Evolutionary conservation across 2,113 vertebrate genomes (phyloP).

Genomic region (Cinclus cinclus): DNA sequence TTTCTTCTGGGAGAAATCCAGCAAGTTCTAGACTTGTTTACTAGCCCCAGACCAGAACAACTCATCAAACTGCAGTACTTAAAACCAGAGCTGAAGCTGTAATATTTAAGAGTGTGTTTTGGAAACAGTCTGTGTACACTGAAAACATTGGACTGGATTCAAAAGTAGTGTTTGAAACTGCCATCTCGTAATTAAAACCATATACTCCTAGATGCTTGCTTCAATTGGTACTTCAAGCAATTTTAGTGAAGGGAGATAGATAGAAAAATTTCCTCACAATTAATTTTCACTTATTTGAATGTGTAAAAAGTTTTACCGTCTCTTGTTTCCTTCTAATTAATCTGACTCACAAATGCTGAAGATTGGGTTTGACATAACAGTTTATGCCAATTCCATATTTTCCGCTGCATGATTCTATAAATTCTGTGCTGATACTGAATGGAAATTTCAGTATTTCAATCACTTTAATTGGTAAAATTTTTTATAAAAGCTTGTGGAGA

Average conservation of each 20-base stretch:
- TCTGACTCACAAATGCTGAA: constrained; percentile 31
- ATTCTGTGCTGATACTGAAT: neutral
- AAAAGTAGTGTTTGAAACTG: constrained; percentile 34
- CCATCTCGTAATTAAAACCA: constrained; percentile 61
- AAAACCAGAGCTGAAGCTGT: neutral
- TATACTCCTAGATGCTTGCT: neutral
- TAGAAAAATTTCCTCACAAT: constrained; percentile 37
- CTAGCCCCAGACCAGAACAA: constrained; percentile 40
- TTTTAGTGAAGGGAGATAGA: neutral
- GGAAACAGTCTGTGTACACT: constrained; percentile 6
- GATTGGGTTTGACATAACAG: neutral
- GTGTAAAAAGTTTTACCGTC: constrained; percentile 39
- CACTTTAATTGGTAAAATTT: neutral
- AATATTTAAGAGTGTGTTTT: constrained; percentile 16
- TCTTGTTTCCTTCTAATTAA: constrained; percentile 52
- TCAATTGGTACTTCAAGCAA: constrained; percentile 6
- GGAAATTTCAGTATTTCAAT: neutral
- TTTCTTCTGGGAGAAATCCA: constrained; percentile 42
- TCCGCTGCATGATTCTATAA: constrained; percentile 13
- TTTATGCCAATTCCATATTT: constrained; percentile 59
- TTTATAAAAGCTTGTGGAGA: neutral
- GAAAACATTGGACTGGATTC: constrained; percentile 22
- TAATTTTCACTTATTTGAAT: constrained; percentile 46
- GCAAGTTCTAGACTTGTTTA: constrained; percentile 34
- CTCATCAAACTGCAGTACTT: constrained; percentile 28